A percentile compares a stretch with the other conserved stretches of the same genome.
These are phyloP conservation scores for Emberiza fucata DNA, from an alignment of 2,113 vertebrate species.

Conservation along the genomic window DNA sequence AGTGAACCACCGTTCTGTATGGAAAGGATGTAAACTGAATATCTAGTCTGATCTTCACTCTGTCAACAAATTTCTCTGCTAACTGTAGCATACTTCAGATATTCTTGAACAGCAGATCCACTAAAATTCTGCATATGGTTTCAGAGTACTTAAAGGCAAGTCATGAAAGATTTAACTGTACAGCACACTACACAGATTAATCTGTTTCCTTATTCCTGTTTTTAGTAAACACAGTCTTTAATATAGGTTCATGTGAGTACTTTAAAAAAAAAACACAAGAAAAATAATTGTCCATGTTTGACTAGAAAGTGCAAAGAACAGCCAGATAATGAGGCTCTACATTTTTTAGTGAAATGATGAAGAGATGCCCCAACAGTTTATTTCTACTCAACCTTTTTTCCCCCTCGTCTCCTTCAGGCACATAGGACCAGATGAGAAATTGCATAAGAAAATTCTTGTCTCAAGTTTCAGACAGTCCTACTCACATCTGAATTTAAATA, in stretches of 20 bases:
- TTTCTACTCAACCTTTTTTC: not conserved
- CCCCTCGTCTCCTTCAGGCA: not conserved
- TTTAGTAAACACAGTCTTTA: not conserved
- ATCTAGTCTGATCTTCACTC: not conserved
- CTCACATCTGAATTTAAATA: not conserved
- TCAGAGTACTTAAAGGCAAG: not conserved
- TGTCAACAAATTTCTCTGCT: not conserved
- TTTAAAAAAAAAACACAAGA: not conserved
- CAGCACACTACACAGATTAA: not conserved
- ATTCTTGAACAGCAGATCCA: not conserved
- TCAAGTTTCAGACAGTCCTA: not conserved
- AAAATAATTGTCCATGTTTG: not conserved
- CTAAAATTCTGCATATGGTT: not conserved
- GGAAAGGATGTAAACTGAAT: not conserved
- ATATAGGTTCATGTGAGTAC: not conserved
- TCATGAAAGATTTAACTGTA: not conserved
- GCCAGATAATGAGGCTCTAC: not conserved
- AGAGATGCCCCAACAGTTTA: not conserved
- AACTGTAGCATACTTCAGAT: not conserved
- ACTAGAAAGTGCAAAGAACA: not conserved
- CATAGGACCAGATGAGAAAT: not conserved
- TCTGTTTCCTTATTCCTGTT: not conserved
- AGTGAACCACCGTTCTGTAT: not conserved
- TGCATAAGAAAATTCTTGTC: not conserved
- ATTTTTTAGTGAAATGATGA: not conserved